Conservation (phyloP, 1,140 invertebrate species). For the Ctenoplectra terminalis region DNA sequence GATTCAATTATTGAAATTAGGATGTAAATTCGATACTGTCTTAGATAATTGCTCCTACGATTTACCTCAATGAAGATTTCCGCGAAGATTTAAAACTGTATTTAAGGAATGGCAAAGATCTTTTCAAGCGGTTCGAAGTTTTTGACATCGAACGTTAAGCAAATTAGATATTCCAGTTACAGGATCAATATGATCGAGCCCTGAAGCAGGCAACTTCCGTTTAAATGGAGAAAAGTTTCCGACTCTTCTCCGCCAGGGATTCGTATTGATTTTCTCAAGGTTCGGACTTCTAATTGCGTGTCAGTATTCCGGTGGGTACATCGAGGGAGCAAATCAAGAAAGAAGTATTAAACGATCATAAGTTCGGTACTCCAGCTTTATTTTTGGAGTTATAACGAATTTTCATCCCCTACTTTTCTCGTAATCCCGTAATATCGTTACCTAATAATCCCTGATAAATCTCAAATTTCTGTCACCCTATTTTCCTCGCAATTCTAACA, state of each 20-base stretch:
- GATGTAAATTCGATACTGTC: too few relatives aligned
- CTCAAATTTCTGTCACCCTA: too few relatives aligned
- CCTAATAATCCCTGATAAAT: too few relatives aligned
- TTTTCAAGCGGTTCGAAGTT: not conserved
- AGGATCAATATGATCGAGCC: slow-evolving; percentile 6
- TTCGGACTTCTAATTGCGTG: not conserved
- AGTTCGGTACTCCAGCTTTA: not conserved
- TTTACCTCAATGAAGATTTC: not conserved
- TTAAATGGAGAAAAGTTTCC: slow-evolving; percentile 5
- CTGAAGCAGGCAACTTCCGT: not conserved
- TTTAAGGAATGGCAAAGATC: not conserved
- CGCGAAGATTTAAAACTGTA: not conserved
- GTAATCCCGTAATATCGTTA: not conserved
- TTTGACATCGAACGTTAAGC: not conserved
- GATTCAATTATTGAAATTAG: too few relatives aligned
- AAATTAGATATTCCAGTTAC: slow-evolving; percentile 17
- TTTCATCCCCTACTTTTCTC: not conserved
- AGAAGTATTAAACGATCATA: not conserved
- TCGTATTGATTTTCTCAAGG: slow-evolving; percentile 12
- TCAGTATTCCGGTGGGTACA: not conserved
- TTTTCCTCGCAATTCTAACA: not conserved
- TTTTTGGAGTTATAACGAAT: not conserved
- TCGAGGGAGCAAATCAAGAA: not conserved
- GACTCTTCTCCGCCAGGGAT: not conserved
- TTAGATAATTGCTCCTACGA: not conserved